Evolutionary conservation across 1,140 invertebrate genomes (phyloP).

Genomic region (Platorchestia sp.): DNA sequence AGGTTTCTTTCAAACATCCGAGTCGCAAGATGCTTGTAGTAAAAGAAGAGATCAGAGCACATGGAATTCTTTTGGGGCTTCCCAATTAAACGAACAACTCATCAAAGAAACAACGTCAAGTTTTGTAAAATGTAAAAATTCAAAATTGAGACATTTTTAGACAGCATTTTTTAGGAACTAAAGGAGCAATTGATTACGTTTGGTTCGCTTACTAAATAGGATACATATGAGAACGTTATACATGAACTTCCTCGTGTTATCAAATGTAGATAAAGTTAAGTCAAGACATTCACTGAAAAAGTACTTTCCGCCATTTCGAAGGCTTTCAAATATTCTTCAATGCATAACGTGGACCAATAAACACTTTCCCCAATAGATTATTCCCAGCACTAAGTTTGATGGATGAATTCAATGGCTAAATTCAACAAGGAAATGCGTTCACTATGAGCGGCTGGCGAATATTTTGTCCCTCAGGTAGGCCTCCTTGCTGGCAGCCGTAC

Average conservation of each 20-base stretch:
- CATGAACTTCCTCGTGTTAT: too few species aligned
- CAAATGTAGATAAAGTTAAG: not conserved
- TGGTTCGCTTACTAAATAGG: not conserved
- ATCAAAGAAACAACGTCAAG: too few species aligned
- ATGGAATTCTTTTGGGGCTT: too few species aligned
- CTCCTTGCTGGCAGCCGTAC: slow-evolving; percentile 58
- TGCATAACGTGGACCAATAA: too few species aligned
- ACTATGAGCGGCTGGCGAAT: not conserved
- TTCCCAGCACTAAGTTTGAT: not conserved
- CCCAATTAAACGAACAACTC: too few species aligned
- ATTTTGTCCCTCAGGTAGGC: slow-evolving; percentile 59
- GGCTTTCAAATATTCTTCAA: not conserved
- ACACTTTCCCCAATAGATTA: not conserved
- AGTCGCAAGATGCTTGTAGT: too few species aligned
- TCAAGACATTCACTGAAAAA: not conserved
- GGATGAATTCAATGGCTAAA: not conserved
- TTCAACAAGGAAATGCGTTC: not conserved
- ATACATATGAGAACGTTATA: not conserved
- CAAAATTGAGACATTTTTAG: not conserved
- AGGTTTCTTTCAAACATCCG: too few species aligned
- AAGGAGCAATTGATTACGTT: not conserved
- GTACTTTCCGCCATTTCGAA: not conserved
- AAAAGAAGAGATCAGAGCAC: too few species aligned
- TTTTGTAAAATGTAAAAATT: too few species aligned
- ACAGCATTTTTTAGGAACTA: not conserved